Evolutionary conservation across 1,140 invertebrate species (phyloP), one percentile per base, ranked within the genome.

Genomic region (Cydia fagiglandana): DNA sequence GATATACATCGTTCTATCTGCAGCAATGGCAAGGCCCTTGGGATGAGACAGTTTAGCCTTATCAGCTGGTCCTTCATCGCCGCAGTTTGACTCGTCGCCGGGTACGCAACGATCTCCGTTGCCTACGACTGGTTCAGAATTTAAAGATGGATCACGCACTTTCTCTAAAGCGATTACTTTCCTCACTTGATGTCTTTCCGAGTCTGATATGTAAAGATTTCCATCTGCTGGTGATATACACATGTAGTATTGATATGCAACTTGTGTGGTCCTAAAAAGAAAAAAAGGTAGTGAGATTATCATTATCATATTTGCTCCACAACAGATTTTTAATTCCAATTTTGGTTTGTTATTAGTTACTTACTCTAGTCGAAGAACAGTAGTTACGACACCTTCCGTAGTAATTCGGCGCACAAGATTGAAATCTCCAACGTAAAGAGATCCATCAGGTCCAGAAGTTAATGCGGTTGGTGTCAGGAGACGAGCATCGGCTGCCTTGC

Each of bases 71-170:
- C 97, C 97, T 78, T 97, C 97, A 91, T 99, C 99, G 5, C 99
- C 99, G 91, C 99, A 99, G 76, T 97, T 96, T 66, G 94, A 94
- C 81, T 94, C 94, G 85, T 99, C 98, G 4, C 98, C 98, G 5
- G 98, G 98, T 75, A 98, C 97, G 91, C 99, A 99, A 78, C 98
- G 94, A 84, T 98, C 97, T n/a, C 98, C 98, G 85, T 96, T 99
- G 6, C 99, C 99, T 61, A 99, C 98, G 15, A 99, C 96, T 0
- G 97, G 94, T 90, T 98, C 97, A 78, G 96, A 97, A 88, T 98
- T 98, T 20, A 96, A 95, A 30, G 94, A 94, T 0, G 97, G 97
- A 89, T 98, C 97, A 76, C 95, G 94, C 2, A 98, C 96, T 81
- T 96, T 95, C 75, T 96, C 96, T 74, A 98, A 89, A 0, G 95